Evolutionary conservation across 2,888 invertebrate genomes (phyloP).

Genomic region (Monochamus alternatus): DNA sequence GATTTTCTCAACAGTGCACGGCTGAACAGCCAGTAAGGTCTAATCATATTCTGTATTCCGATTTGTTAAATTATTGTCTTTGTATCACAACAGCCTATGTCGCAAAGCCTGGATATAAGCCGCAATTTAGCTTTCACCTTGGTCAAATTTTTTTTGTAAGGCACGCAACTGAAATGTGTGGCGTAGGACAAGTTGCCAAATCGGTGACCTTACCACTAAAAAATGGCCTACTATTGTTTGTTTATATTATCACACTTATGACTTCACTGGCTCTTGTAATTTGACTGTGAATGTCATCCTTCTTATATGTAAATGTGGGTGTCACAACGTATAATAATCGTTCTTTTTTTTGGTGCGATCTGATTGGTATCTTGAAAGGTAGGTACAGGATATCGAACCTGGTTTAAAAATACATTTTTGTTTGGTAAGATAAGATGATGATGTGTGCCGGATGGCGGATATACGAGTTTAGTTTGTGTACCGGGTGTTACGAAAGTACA

Average conservation of each 20-base stretch:
- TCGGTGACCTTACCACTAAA: constrained; percentile 26
- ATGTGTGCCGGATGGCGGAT: neutral
- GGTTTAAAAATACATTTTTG: constrained; percentile 1
- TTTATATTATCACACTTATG: constrained; percentile 26
- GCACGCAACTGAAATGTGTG: constrained; percentile 23
- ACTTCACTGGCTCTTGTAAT: constrained; percentile 15
- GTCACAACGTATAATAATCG: neutral
- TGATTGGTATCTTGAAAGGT: constrained; percentile 15
- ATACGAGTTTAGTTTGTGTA: neutral
- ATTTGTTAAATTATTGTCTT: constrained; percentile 14
- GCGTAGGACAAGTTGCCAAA: constrained; percentile 8
- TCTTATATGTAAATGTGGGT: constrained; percentile 14
- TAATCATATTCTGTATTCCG: neutral
- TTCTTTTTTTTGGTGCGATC: neutral
- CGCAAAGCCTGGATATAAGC: constrained; percentile 9
- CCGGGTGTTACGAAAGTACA: too few relatives aligned
- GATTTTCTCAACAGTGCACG: constrained; percentile 2
- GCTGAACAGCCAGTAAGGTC: neutral
- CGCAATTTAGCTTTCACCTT: constrained; percentile 29
- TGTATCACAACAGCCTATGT: neutral
- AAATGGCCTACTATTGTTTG: constrained; percentile 18
- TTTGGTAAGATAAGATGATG: neutral
- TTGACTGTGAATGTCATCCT: constrained; percentile 5
- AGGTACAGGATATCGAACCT: constrained; percentile 21
- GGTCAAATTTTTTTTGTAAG: constrained; percentile 28